Percentiles rank a stretch among this genome's conserved stretches.
Evolutionary conservation across 1,140 invertebrate species (phyloP).

Genomic region (Formica selysi): DNA sequence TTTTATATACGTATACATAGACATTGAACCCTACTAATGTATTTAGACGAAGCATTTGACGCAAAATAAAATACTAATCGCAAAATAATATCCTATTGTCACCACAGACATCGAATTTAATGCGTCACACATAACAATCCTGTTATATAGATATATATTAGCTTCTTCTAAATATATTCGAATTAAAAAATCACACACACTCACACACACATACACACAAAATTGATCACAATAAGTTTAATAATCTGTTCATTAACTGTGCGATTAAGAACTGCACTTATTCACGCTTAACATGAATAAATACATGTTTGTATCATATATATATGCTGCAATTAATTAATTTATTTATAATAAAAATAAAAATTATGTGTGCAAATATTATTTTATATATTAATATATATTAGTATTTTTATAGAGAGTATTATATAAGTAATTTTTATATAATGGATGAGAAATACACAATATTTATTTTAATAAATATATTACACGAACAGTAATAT

Average conservation of each 20-base stretch:
- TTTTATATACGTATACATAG: constrained; percentile 72
- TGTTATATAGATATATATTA: constrained; percentile 28
- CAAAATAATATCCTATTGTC: constrained; percentile 64
- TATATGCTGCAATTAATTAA: constrained; percentile 29
- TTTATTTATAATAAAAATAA: constrained; percentile 39
- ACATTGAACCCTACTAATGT: constrained; percentile 64
- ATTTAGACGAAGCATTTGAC: constrained; percentile 75
- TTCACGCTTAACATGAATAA: constrained; percentile 20
- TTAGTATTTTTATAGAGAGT: constrained; percentile 14
- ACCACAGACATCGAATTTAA: constrained; percentile 32
- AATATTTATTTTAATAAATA: constrained; percentile 13
- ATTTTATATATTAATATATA: constrained; percentile 18
- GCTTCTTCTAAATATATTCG: constrained; percentile 12
- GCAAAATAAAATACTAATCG: constrained; percentile 66
- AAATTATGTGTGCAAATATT: constrained; percentile 19
- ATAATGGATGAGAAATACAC: constrained; percentile 5
- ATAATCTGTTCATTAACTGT: constrained; percentile 12
- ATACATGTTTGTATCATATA: constrained; percentile 13
- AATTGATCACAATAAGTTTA: constrained; percentile 43
- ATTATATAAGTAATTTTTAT: constrained; percentile 2
- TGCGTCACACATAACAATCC: constrained; percentile 48
- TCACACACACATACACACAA: background rate
- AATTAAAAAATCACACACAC: constrained; percentile 16
- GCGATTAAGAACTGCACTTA: constrained; percentile 19
- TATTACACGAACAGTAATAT: constrained; percentile 12